Evolutionary conservation across 2,113 vertebrate species (phyloP).

Genomic region (Zootoca vivipara): DNA sequence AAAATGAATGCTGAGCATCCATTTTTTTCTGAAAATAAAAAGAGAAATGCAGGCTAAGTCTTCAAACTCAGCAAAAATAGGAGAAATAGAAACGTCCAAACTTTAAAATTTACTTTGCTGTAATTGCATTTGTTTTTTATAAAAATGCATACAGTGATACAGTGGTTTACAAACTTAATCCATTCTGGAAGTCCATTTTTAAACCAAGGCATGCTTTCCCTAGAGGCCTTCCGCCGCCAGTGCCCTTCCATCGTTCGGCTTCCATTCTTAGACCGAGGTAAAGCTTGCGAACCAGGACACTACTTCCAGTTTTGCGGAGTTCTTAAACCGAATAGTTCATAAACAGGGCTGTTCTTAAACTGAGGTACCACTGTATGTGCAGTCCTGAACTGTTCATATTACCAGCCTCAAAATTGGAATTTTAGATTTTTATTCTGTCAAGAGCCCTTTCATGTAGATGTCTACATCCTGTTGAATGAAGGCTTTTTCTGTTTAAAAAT

Average conservation of each 20-base stretch:
- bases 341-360: too few relatives aligned
- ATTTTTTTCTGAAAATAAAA: neutral
- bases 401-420: neutral
- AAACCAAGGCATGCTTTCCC: too few relatives aligned
- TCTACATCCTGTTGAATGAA: neutral
- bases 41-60: neutral
- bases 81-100: neutral
- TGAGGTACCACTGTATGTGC: too few relatives aligned
- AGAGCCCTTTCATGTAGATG: neutral
- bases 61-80: neutral
- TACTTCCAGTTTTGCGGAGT: too few relatives aligned
- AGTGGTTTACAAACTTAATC: too few relatives aligned
- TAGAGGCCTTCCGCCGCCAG: too few relatives aligned
- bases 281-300: too few relatives aligned
- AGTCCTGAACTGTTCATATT: neutral
- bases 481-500: slow-evolving; percentile 36
- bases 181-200: too few relatives aligned
- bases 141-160: neutral
- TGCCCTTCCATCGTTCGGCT: too few relatives aligned
- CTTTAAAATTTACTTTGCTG: neutral
- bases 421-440: neutral
- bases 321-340: too few relatives aligned
- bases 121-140: neutral
- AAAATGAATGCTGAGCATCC: neutral
- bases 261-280: too few relatives aligned